Evolutionary conservation across 2,113 vertebrate species (phyloP).

Genomic region (Xiphorhynchus elegans): DNA sequence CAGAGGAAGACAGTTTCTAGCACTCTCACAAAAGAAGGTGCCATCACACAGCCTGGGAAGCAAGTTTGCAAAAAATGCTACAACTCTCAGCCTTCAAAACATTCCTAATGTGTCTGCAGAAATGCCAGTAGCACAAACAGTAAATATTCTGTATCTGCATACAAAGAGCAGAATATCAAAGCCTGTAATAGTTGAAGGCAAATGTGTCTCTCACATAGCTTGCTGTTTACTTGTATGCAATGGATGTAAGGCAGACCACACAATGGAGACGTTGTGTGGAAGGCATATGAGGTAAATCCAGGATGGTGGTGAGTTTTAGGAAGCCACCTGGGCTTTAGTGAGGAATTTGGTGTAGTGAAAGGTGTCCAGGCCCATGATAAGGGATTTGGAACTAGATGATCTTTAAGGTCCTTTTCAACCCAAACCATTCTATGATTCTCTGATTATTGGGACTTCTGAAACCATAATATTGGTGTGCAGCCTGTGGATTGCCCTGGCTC

Average conservation of each 20-base stretch:
- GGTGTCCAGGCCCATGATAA: neutral
- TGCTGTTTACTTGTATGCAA: neutral
- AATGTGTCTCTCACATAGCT: accelerated
- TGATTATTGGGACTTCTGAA: neutral
- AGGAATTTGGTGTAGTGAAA: neutral
- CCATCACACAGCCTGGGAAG: neutral
- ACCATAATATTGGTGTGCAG: accelerated
- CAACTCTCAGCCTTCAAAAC: neutral
- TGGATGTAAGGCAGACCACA: neutral
- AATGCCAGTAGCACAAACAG: neutral
- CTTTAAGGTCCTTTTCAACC: neutral
- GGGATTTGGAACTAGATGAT: accelerated
- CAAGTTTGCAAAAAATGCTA: neutral
- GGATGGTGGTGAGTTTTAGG: neutral
- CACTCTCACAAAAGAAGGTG: neutral
- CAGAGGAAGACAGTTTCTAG: neutral
- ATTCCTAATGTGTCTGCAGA: neutral
- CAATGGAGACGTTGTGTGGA: accelerated
- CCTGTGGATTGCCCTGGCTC: accelerated
- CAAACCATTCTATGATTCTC: neutral
- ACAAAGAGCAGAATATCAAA: neutral
- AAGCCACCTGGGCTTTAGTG: neutral
- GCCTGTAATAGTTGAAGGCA: neutral
- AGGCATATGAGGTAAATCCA: neutral
- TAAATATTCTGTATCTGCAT: neutral